These are phyloP conservation scores for Orussus abietinus DNA, from an alignment of 1,140 invertebrate species.

Conservation along the genomic window DNA sequence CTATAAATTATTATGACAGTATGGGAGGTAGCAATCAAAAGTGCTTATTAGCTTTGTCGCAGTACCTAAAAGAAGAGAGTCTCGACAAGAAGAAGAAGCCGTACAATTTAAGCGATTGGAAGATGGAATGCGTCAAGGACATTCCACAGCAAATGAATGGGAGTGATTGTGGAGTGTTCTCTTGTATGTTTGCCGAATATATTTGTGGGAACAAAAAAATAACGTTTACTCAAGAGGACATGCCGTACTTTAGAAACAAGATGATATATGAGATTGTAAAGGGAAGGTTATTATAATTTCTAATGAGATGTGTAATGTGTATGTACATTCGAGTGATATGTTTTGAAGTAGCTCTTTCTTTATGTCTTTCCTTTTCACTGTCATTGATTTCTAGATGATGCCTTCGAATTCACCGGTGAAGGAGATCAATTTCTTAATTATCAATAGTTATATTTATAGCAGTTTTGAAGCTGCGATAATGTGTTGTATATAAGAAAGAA, in stretches of 20 bases:
- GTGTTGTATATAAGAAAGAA: too few relatives aligned
- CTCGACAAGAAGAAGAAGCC: slow-evolving; percentile 78
- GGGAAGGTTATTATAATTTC: slow-evolving; percentile 55
- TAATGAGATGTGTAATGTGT: too few relatives aligned
- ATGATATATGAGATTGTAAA: slow-evolving; percentile 89
- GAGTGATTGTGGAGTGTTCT: slow-evolving; percentile 91
- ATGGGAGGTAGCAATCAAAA: slow-evolving; percentile 75
- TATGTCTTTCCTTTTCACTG: too few relatives aligned
- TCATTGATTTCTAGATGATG: too few relatives aligned
- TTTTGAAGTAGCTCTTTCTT: too few relatives aligned
- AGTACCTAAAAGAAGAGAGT: slow-evolving; percentile 82
- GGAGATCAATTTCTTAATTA: too few relatives aligned
- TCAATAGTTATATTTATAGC: too few relatives aligned
- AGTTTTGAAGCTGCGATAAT: too few relatives aligned
- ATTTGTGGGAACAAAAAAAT: slow-evolving; percentile 68
- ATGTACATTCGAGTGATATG: too few relatives aligned
- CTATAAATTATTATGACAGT: slow-evolving; percentile 81
- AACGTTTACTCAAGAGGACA: slow-evolving; percentile 72
- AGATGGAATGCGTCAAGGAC: slow-evolving; percentile 61
- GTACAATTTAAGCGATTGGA: slow-evolving; percentile 69
- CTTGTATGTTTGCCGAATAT: slow-evolving; percentile 89
- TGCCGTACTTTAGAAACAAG: slow-evolving; percentile 86
- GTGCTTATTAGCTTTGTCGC: slow-evolving; percentile 66
- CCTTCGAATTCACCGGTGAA: too few relatives aligned
- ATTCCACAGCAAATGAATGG: slow-evolving; percentile 91